Percentiles rank a stretch among this genome's conserved stretches.
phyloP scores from a whole-genome alignment of 2,888 invertebrate species.

The Andrena chrysosceles region DNA sequence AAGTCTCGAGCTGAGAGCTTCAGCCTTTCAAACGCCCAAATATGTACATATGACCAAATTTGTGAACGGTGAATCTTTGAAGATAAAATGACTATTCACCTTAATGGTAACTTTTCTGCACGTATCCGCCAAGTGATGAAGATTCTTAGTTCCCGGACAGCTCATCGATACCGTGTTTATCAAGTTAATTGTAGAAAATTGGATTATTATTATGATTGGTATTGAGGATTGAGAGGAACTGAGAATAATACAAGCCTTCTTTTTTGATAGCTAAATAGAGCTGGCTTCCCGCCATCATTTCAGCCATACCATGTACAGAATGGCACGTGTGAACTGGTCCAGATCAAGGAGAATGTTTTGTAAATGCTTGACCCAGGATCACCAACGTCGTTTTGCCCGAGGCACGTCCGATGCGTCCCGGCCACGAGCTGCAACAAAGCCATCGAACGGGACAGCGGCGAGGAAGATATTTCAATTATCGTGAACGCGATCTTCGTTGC shows the following conservation, averaged over 20 bases:
- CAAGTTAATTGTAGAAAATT: not conserved
- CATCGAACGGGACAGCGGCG: constrained; percentile 75
- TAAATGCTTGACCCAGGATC: constrained; percentile 77
- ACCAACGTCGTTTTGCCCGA: constrained; percentile 81
- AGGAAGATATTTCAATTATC: constrained; percentile 81
- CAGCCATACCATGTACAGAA: not conserved
- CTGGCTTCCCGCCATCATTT: not conserved
- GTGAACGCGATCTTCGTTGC: constrained; percentile 74
- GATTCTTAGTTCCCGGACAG: not conserved
- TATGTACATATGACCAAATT: not conserved
- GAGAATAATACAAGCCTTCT: not conserved
- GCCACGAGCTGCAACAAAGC: constrained; percentile 75
- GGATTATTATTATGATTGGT: not conserved
- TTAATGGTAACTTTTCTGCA: not conserved
- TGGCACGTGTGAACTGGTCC: not conserved
- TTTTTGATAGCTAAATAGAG: not conserved
- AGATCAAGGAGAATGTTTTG: constrained; percentile 63
- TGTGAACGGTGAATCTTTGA: not conserved
- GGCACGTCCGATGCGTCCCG: constrained; percentile 78
- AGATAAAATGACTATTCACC: not conserved
- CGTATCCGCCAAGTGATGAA: not conserved
- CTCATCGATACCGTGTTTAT: not conserved
- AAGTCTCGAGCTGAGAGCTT: not conserved
- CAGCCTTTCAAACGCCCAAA: not conserved
- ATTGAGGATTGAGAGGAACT: not conserved